phyloP scores from a whole-genome alignment of 2,797 vertebrate genomes.

The Manis pentadactyla region DNA sequence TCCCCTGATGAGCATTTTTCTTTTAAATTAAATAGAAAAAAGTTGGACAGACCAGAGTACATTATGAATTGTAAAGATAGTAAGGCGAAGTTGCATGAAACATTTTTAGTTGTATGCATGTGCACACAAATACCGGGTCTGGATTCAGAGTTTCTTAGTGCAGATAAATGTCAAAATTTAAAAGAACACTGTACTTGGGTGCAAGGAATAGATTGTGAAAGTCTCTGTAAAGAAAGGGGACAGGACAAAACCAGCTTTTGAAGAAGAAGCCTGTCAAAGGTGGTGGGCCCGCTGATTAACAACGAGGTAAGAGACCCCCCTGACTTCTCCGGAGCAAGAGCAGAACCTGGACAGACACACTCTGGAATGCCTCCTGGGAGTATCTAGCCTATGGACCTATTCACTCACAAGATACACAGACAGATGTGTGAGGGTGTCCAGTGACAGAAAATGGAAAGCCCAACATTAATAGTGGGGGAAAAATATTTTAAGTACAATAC shows the following conservation, averaged over 20 bases:
- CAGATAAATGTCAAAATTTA: neutral
- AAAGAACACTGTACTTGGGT: neutral
- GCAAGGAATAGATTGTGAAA: neutral
- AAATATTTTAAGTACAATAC: neutral
- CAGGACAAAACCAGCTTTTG: neutral
- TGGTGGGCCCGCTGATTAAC: neutral
- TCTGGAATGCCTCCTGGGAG: neutral
- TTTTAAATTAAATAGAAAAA: neutral
- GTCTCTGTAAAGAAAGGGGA: neutral
- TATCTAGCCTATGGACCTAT: neutral
- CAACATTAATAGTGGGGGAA: neutral
- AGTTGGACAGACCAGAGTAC: neutral
- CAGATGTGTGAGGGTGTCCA: neutral
- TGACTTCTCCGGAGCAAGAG: neutral
- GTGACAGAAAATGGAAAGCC: neutral
- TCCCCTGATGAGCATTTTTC: neutral
- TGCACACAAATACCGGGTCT: neutral
- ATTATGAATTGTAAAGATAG: neutral
- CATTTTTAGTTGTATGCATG: neutral
- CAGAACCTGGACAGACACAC: neutral
- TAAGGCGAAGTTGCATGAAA: neutral
- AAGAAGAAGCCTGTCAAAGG: neutral
- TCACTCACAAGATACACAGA: neutral
- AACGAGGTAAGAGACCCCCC: neutral
- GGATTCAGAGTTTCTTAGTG: neutral